Percentiles rank a stretch among this genome's conserved stretches.
Conservation (phyloP, 2,888 invertebrate species). For the Aquatica leii region DNA sequence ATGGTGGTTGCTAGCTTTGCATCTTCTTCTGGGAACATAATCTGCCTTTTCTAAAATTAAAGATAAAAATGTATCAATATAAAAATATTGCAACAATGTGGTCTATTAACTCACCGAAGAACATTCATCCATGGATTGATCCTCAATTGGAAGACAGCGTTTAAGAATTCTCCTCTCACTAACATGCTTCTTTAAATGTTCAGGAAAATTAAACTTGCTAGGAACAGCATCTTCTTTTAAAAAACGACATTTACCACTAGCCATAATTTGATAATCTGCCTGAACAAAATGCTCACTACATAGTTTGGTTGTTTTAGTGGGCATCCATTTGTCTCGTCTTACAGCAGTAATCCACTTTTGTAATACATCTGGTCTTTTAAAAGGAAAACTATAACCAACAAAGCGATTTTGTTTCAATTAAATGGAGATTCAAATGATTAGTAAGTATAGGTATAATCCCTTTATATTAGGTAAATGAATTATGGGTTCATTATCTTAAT, state of each 20-base stretch:
- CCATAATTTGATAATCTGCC: conserved; percentile 19
- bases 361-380: conserved; percentile 39
- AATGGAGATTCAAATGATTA: background rate
- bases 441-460: background rate
- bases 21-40: background rate
- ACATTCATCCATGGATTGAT: background rate
- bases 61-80: background rate
- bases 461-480: too few relatives aligned
- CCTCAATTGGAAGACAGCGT: too few relatives aligned
- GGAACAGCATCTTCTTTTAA: conserved; percentile 39
- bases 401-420: background rate
- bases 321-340: conserved; percentile 41
- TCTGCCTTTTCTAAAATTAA: too few relatives aligned
- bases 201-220: conserved; percentile 34
- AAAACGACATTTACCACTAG: conserved; percentile 20
- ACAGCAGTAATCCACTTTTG: conserved; percentile 40
- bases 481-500: too few relatives aligned
- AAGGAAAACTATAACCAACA: conserved; percentile 27
- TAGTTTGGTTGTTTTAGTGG: conserved; percentile 38
- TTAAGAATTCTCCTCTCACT: background rate
- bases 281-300: conserved; percentile 40
- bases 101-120: background rate
- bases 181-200: conserved; percentile 21
- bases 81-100: background rate
- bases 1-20: background rate